Base-by-base conservation (phyloP, 2,113 vertebrate genomes). In the Myrmecobius fasciatus region DNA sequence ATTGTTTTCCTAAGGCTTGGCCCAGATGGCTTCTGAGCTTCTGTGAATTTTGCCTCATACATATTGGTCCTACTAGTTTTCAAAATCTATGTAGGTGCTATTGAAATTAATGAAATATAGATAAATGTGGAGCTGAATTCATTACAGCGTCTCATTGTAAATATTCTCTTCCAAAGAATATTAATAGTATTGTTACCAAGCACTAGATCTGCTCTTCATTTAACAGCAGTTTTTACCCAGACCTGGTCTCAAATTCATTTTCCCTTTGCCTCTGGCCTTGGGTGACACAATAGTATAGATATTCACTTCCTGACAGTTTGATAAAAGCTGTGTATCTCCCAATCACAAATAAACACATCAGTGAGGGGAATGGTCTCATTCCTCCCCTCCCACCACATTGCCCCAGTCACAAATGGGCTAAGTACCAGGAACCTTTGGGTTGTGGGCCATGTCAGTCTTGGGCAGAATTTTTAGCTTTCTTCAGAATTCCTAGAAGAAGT, bases 331-430 rank as follows among this genome's bases (percentile, higher is more conserved):
- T 24, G n/a, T 8, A 93, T 48, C 31, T 52, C 11, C 52, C 47
- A 92, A 46, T 17, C 25, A 94, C 91, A 92, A 94, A 94, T 92
- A 97, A 94, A 93, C 60, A 92, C 0, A 48, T 28, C 95, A 47
- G 12, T 36, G 12, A 12, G 60, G 56, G 31, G 4, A 6, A 12
- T 12, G 4, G 94, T 92, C 83, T 83, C 52, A 88, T 22, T 91
- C 52, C 91, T 67, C 3, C 26, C 93, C 0, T 20, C 31, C 53
- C 90, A 53, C 24, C 90, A 43, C 89, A 75, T 89, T 60, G 53
- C 92, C 26, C 52, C 91, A 26, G 46, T 83, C 91, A 91, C 54
- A 47, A 48, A 83, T 83, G 36, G 20, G 89, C 48, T 52, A 91
- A 49, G 93, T 28, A 60, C n/a, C 47, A 96, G 26, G 56, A 96